Conservation (phyloP, 2,113 vertebrate genomes). For the Rhegmatorhina hoffmannsi region DNA sequence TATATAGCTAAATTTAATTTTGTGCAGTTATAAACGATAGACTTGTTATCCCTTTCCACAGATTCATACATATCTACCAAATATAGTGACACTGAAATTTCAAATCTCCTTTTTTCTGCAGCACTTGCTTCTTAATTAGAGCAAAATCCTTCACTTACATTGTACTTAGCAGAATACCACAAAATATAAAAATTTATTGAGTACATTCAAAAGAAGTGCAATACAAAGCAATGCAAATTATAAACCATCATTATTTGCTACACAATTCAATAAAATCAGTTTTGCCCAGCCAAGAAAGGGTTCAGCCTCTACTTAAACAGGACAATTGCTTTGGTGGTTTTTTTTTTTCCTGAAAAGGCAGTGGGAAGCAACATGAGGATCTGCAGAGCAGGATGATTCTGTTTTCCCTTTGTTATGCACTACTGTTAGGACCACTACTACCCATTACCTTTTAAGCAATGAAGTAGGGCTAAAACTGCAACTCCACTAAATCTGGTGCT, state of each 20-base stretch:
- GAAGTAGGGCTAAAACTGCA: neutral
- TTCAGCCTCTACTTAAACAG: neutral
- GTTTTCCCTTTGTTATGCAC: neutral
- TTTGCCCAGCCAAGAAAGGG: neutral
- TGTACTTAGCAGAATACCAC: neutral
- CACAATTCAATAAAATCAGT: neutral
- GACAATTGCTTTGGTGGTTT: neutral
- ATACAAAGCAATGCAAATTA: neutral
- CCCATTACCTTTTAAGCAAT: neutral
- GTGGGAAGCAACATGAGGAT: neutral
- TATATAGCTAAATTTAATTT: slow-evolving; percentile 28
- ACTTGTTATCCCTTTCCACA: neutral
- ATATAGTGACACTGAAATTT: slow-evolving; percentile 46
- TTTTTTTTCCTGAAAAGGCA: neutral
- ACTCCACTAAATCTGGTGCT: neutral
- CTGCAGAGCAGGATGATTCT: neutral
- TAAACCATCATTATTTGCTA: neutral
- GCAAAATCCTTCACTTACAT: neutral
- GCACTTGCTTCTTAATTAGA: slow-evolving; percentile 28
- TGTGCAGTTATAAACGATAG: neutral
- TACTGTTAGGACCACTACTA: neutral
- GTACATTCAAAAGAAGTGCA: neutral
- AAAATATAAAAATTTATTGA: neutral
- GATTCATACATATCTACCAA: neutral
- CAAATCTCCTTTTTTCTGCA: neutral